Evolutionary conservation across 2,113 vertebrate genomes (phyloP).

Genomic region (Scatophagus argus): DNA sequence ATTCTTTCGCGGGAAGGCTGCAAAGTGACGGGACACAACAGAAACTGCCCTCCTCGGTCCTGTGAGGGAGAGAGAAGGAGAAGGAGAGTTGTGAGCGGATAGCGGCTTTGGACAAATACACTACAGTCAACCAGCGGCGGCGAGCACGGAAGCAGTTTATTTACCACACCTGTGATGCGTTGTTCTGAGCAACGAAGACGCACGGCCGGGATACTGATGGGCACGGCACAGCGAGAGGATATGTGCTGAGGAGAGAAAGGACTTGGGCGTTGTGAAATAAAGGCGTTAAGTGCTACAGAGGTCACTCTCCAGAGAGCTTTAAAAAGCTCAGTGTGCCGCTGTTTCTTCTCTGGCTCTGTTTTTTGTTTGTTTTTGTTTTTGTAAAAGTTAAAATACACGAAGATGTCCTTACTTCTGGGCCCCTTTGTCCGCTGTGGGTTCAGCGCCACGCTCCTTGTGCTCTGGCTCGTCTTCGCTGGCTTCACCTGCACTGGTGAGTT

Average conservation of each 20-base stretch:
- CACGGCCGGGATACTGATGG: slow-evolving; percentile 77
- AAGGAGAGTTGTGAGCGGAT: slow-evolving; percentile 52
- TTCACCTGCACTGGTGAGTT: slow-evolving; percentile 86
- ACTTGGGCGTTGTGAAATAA: slow-evolving; percentile 65
- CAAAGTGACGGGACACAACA: slow-evolving; percentile 63
- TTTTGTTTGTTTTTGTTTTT: no score
- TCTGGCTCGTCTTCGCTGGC: slow-evolving; percentile 72
- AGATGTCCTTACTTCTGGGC: slow-evolving; percentile 80
- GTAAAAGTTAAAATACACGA: slow-evolving; percentile 73
- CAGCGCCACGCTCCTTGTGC: slow-evolving; percentile 71
- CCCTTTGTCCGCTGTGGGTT: slow-evolving; percentile 83
- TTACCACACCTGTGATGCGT: slow-evolving; percentile 87
- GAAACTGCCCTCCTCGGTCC: slow-evolving; percentile 49
- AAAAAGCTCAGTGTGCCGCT: slow-evolving; percentile 22
- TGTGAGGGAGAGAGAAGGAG: slow-evolving; percentile 10
- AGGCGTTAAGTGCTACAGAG: slow-evolving; percentile 62
- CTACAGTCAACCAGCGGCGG: slow-evolving; percentile 25
- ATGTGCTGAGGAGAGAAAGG: slow-evolving; percentile 74
- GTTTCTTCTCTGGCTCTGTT: slow-evolving; percentile 45
- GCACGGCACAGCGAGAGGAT: slow-evolving; percentile 70
- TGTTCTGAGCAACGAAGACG: slow-evolving; percentile 84
- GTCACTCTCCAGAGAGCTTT: slow-evolving; percentile 66
- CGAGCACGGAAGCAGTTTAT: slow-evolving; percentile 65
- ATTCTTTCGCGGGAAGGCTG: slow-evolving; percentile 53
- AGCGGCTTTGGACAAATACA: slow-evolving; percentile 42